Conservation (phyloP, 2,113 vertebrate species). For the Cathartes aura region DNA sequence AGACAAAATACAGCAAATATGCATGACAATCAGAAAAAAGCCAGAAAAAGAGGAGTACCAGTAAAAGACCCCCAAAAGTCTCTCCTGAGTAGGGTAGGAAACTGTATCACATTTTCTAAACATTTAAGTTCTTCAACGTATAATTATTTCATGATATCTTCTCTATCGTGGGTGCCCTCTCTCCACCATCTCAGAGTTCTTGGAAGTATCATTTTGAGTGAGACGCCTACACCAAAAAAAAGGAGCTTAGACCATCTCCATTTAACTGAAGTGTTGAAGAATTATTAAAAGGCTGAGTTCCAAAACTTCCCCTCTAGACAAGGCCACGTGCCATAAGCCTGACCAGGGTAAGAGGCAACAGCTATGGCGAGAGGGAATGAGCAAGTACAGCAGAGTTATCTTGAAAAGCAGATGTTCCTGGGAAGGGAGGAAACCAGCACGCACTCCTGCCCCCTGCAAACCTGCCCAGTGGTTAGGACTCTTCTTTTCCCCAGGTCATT, state of each 20-base stretch:
- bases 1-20: background rate
- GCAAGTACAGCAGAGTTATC: background rate
- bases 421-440: background rate
- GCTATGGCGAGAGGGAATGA: background rate
- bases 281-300: background rate
- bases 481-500: background rate
- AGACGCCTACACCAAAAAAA: background rate
- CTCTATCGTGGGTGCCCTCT: accelerated
- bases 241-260: background rate
- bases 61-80: background rate
- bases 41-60: background rate
- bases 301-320: background rate
- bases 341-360: background rate
- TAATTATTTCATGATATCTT: background rate
- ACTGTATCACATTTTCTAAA: background rate
- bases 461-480: background rate
- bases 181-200: background rate
- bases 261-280: background rate
- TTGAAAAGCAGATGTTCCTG: background rate
- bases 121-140: background rate
- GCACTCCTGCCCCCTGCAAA: background rate
- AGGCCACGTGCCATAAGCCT: background rate
- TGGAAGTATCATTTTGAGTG: background rate
- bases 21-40: background rate
- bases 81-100: background rate